Conservation (phyloP, 2,113 vertebrate species). For the Gracilinanus agilis region DNA sequence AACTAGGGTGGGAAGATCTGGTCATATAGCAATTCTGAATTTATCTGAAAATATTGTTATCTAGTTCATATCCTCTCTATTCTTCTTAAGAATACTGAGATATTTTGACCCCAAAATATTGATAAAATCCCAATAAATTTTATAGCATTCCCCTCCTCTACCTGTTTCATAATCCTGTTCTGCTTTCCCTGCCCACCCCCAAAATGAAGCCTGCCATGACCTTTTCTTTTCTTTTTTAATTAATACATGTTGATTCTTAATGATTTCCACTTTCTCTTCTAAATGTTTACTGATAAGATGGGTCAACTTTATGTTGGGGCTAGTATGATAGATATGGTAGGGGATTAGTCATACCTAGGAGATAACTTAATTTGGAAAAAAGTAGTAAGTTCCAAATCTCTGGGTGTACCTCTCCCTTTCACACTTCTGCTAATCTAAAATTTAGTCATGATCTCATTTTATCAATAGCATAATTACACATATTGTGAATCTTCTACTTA, state of each 20-base stretch:
- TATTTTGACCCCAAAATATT: neutral
- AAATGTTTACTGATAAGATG: neutral
- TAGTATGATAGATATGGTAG: neutral
- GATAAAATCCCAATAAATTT: neutral
- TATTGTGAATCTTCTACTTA: neutral
- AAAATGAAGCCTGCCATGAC: neutral
- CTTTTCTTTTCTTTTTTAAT: neutral
- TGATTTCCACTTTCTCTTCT: neutral
- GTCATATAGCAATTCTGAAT: neutral
- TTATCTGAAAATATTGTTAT: neutral
- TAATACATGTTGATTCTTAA: neutral
- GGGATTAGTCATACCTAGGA: neutral
- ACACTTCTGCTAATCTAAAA: neutral
- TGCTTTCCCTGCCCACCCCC: neutral
- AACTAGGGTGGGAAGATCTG: neutral
- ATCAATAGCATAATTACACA: neutral
- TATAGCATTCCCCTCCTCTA: neutral
- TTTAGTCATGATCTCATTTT: neutral
- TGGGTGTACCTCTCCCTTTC: neutral
- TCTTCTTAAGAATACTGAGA: neutral
- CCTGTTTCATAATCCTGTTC: neutral
- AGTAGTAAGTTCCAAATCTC: neutral
- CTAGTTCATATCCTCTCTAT: neutral
- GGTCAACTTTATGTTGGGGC: neutral
- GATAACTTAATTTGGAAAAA: neutral